Evolutionary conservation across 2,113 vertebrate species (phyloP), one percentile per base, ranked within the genome.

Genomic region (Arvicanthis niloticus): DNA sequence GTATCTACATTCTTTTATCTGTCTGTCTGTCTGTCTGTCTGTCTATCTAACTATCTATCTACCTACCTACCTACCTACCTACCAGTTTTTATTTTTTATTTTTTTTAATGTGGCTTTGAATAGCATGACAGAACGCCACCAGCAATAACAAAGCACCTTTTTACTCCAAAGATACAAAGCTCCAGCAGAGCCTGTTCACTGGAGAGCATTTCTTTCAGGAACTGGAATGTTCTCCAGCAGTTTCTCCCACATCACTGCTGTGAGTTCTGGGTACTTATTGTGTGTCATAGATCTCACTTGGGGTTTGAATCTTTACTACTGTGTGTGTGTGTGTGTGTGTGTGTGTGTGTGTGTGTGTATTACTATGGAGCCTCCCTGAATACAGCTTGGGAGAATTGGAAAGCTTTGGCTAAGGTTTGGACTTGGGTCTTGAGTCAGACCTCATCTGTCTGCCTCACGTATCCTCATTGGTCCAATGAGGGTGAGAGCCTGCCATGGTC

Each of bases 91-190:
- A 68, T 68, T 72, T 75, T 60, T 58, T 17, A 7, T 85, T n/a
- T 76, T 76, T 81, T 82, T 80, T 10, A 65, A 67, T 12, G 24
- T 42, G 53, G 88, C 70, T 93, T 91, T 42, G 76, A 68, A 31
- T 26, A 26, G 19, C 90, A 65, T 75, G 73, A 58, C 73, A 75
- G 75, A 70, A 84, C 37, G 40, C 70, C 77, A 12, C 58, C 8
- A 31, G 80, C 29, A 45, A 3, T 31, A 88, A 97, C 93, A 96
- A 94, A 92, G 89, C 53, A 31, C 56, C 88, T 93, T 91, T 72
- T 96, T 58, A 94, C 96, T 89, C 85, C 62, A 4, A n/a, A 92
- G 65, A 42, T 22, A 31, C 37, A 67, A 17, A 40, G 45, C 53
- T 0, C 1, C 34, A 16, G 21, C 45, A 3, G 77, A 65, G 68